These are phyloP conservation scores for Chorisops tibialis DNA, from an alignment of 2,888 invertebrate species.

Conservation along the genomic window DNA sequence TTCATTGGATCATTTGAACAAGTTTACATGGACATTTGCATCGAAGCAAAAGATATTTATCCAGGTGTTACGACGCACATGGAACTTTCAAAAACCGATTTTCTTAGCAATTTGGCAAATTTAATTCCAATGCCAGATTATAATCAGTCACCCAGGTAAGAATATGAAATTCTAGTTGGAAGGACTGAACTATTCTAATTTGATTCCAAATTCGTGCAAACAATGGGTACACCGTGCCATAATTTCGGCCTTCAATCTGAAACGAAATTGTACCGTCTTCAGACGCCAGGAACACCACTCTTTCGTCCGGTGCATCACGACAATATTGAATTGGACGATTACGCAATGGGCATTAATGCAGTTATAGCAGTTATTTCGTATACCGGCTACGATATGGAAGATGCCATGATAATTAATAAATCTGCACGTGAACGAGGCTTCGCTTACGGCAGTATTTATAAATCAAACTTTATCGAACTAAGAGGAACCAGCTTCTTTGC, in stretches of 20 bases:
- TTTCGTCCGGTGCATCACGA: slow-evolving; percentile 88
- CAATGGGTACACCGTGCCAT: slow-evolving; percentile 95
- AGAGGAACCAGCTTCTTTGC: slow-evolving; percentile 68
- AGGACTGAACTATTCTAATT: no score
- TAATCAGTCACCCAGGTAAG: slow-evolving; percentile 88
- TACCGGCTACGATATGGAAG: slow-evolving; percentile 99
- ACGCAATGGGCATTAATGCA: slow-evolving; percentile 94
- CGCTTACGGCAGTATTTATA: slow-evolving; percentile 88
- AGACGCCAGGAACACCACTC: slow-evolving; percentile 83
- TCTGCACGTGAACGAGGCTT: slow-evolving; percentile 91
- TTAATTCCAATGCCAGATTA: slow-evolving; percentile 97
- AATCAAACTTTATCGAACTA: slow-evolving; percentile 80
- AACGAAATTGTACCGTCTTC: slow-evolving; percentile 89
- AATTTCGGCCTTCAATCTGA: slow-evolving; percentile 80
- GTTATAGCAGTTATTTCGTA: slow-evolving; percentile 98
- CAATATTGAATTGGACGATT: slow-evolving; percentile 83
- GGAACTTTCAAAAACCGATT: slow-evolving; percentile 81
- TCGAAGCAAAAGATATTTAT: slow-evolving; percentile 72
- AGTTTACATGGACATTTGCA: slow-evolving; percentile 83
- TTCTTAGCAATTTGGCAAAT: slow-evolving; percentile 89
- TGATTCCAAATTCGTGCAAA: slow-evolving; percentile 59
- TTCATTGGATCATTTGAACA: slow-evolving; percentile 92
- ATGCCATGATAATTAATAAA: slow-evolving; percentile 99
- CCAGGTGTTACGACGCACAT: slow-evolving; percentile 72
- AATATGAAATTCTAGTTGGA: slow-evolving; percentile 19